A percentile compares a stretch with the other conserved stretches of the same genome.
Conservation (phyloP, 2,888 invertebrate genomes). For the Allacma fusca region DNA sequence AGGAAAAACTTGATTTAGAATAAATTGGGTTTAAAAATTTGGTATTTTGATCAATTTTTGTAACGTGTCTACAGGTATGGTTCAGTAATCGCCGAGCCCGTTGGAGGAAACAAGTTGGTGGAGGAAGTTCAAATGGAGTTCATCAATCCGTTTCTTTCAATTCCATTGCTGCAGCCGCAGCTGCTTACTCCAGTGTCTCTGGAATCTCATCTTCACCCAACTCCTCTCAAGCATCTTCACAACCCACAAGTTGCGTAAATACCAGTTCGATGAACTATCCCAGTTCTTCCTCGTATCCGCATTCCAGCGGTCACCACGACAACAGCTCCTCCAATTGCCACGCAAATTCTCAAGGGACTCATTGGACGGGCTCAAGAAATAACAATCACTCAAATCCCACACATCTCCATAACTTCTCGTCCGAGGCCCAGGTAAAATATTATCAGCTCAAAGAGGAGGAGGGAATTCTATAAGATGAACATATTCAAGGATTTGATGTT, state of each 20-base stretch:
- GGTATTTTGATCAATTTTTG: background rate
- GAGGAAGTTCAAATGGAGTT: background rate
- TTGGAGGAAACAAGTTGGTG: conserved; percentile 86
- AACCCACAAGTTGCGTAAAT: conserved; percentile 36
- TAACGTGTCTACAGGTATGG: conserved; percentile 75
- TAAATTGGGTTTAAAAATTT: too few relatives aligned
- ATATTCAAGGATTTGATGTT: background rate
- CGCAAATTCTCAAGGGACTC: conserved; percentile 25
- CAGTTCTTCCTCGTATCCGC: background rate
- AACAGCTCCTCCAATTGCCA: background rate
- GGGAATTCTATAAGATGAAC: too few relatives aligned
- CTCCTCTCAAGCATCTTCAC: background rate
- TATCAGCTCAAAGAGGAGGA: too few relatives aligned
- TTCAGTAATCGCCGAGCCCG: conserved; percentile 95
- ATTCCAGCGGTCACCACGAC: background rate
- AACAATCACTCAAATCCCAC: conserved; percentile 28
- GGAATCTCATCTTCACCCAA: conserved; percentile 14
- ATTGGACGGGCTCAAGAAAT: conserved; percentile 29
- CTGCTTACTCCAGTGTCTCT: background rate
- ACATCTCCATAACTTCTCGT: conserved; percentile 15
- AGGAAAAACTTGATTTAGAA: too few relatives aligned
- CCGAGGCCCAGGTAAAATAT: conserved; percentile 34
- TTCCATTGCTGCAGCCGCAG: background rate
- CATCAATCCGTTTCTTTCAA: background rate
- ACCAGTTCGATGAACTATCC: conserved; percentile 25